phyloP scores from a whole-genome alignment of 2,888 invertebrate species.

The Andrena fulva region DNA sequence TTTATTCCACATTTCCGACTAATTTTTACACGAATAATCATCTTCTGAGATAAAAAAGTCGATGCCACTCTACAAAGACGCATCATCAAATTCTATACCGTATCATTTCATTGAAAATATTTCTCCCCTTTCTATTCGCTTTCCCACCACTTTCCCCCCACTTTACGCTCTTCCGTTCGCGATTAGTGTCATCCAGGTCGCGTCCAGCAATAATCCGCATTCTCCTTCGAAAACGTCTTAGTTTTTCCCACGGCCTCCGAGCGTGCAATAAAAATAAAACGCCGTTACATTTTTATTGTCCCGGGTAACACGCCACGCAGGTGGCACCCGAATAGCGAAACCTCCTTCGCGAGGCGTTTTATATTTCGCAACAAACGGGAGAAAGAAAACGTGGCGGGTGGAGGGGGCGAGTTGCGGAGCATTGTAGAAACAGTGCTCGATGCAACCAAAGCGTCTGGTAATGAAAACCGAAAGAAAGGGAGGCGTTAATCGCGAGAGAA shows the following conservation, averaged over 20 bases:
- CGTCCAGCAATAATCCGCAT: not conserved
- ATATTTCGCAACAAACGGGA: conserved; percentile 10
- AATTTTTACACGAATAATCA: too few relatives aligned
- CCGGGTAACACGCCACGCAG: conserved; percentile 31
- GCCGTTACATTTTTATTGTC: conserved; percentile 35
- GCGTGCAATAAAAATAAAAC: conserved; percentile 22
- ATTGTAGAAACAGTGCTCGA: not conserved
- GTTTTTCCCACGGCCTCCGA: not conserved
- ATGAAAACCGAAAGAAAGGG: conserved; percentile 12
- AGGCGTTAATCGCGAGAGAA: not conserved
- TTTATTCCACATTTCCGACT: too few relatives aligned
- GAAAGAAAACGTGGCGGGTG: not conserved
- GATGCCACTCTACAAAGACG: too few relatives aligned
- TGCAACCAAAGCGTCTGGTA: conserved; percentile 3
- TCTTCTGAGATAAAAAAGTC: too few relatives aligned
- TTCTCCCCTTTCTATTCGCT: too few relatives aligned
- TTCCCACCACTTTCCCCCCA: too few relatives aligned
- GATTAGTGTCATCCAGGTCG: too few relatives aligned
- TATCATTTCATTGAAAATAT: too few relatives aligned
- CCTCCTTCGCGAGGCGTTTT: conserved; percentile 25
- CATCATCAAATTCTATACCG: too few relatives aligned
- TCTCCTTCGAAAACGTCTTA: not conserved
- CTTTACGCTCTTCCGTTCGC: too few relatives aligned
- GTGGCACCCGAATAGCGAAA: conserved; percentile 20
- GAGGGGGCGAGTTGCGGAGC: too few relatives aligned